Evolutionary conservation across 2,113 vertebrate species (phyloP), one percentile per base, ranked within the genome.

Genomic region (Plecturocebus donacophilus): DNA sequence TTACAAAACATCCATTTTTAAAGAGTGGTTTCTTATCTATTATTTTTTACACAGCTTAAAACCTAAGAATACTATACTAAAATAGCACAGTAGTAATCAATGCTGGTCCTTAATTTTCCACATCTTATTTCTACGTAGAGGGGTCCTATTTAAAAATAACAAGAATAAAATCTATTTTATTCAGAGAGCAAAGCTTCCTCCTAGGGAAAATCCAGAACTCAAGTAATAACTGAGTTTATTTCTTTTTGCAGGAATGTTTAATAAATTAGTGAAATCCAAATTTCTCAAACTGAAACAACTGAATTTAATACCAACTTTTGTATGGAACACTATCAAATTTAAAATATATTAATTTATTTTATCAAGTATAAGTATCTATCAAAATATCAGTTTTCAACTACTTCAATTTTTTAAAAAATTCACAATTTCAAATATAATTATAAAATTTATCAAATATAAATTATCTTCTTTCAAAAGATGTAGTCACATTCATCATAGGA

Each of bases 381-480:
- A 87, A 95, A 68, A 77, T 64, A 83, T 30, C 58, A 93, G 61
- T 71, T 70, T 79, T 95, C 35, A 84, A 85, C 17, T 47, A 79
- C 38, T 89, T 87, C 13, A 45, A 35, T 79, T 52, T 77, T 77
- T 79, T 35, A 0, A 86, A 87, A 88, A 61, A 49, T 85, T 79
- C 42, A 45, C 85, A 42, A 14, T 90, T 90, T 58, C 3, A 85
- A 20, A 45, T 21, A 61, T 8, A 90, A 82, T 66, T 71, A 71
- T 56, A 86, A 91, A 90, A 96, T 68, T 54, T 19, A 85, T 14
- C 40, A 90, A 66, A 93, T 45, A 89, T 56, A 71, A 90, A 93
- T 71, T 45, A 87, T 75, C 19, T 58, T 84, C 21, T 56, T 96
- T 94, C 75, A 45, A 89, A 79, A 94, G 85, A 49, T 88, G 1